These are phyloP conservation scores for Nyctereutes procyonoides DNA, from an alignment of 2,113 vertebrate species.

Conservation along the genomic window DNA sequence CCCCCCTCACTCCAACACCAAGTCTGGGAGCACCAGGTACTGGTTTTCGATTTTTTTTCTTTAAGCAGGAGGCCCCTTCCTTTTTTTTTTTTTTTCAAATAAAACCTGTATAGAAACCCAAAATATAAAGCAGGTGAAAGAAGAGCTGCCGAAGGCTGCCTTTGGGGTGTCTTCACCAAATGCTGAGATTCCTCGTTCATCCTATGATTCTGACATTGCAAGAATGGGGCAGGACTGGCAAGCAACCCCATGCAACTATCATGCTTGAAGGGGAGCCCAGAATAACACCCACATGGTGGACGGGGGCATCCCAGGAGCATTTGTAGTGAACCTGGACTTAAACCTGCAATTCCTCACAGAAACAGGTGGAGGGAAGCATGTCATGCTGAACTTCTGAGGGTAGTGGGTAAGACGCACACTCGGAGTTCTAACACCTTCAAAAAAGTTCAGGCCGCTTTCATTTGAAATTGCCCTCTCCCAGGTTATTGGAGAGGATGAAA, in stretches of 20 bases:
- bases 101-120: neutral
- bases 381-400: neutral
- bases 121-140: constrained; percentile 11
- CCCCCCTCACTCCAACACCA: neutral
- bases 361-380: constrained; percentile 1
- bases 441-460: neutral
- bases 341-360: neutral
- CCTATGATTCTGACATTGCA: neutral
- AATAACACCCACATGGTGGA: neutral
- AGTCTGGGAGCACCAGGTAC: neutral
- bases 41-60: neutral
- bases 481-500: constrained; percentile 37
- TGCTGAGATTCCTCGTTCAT: neutral
- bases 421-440: neutral
- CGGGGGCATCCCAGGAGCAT: neutral
- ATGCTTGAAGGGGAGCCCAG: neutral
- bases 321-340: neutral
- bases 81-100: neutral
- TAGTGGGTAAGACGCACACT: neutral
- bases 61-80: neutral
- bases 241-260: neutral
- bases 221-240: neutral
- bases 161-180: neutral
- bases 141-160: neutral
- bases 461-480: constrained; percentile 40